Evolutionary conservation across 2,113 vertebrate species (phyloP).

Genomic region (Cygnus atratus): DNA sequence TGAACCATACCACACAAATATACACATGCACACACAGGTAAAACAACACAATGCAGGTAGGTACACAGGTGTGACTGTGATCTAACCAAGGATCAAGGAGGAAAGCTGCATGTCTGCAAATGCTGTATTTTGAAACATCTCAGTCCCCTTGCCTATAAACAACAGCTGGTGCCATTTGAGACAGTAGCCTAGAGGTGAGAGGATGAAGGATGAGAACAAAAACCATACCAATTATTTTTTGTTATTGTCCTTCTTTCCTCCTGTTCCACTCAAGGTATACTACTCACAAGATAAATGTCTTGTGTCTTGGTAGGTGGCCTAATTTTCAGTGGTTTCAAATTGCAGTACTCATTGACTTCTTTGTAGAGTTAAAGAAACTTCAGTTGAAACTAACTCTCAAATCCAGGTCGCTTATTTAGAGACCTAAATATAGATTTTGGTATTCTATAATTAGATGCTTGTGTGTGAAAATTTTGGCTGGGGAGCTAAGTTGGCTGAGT

Average conservation of each 20-base stretch:
- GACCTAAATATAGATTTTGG: not conserved
- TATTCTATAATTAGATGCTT: not conserved
- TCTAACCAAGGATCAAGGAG: not conserved
- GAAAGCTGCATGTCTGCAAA: not conserved
- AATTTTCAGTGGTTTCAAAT: not conserved
- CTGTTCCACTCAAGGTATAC: not conserved
- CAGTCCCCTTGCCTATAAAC: not conserved
- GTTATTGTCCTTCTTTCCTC: not conserved
- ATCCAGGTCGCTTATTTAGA: conserved; percentile 36
- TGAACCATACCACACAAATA: not conserved
- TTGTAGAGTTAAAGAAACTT: not conserved
- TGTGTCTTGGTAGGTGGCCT: not conserved
- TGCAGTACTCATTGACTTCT: not conserved
- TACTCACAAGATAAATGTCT: not conserved
- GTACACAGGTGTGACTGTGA: not conserved
- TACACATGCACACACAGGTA: too few species aligned
- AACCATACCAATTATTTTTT: not conserved
- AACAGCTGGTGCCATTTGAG: not conserved
- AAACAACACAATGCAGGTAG: rapidly evolving
- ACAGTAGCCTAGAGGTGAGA: not conserved
- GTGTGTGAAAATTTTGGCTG: not conserved
- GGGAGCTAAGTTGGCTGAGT: not conserved
- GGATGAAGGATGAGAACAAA: not conserved
- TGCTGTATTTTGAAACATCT: not conserved
- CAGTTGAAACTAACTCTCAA: not conserved